These are phyloP conservation scores for Nesogale talazaci DNA, from an alignment of 2,113 vertebrate species.

Conservation along the genomic window DNA sequence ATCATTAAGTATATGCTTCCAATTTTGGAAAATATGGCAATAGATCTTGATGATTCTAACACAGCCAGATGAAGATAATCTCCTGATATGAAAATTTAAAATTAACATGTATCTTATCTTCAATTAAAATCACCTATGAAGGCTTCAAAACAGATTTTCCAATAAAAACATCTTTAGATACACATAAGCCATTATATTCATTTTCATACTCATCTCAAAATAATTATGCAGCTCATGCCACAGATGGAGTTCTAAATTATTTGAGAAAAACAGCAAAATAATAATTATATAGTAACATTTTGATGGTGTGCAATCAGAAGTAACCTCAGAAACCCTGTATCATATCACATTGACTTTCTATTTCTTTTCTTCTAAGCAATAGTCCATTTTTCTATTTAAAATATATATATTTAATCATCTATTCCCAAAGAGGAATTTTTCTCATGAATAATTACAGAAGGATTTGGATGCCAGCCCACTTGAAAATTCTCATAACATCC, in stretches of 20 bases:
- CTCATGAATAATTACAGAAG: neutral
- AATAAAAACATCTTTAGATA: slow-evolving; percentile 22
- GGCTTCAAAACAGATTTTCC: neutral
- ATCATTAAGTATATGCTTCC: neutral
- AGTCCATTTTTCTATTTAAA: neutral
- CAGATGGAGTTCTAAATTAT: neutral
- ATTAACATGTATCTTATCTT: slow-evolving; percentile 5
- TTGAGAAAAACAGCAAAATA: slow-evolving; percentile 32
- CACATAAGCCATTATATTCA: neutral
- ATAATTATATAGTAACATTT: slow-evolving; percentile 16
- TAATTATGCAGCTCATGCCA: neutral
- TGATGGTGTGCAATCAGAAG: neutral
- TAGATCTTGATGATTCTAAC: neutral
- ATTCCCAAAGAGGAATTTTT: slow-evolving; percentile 1
- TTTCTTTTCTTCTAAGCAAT: neutral
- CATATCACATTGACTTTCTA: neutral
- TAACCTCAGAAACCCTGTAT: slow-evolving; percentile 18
- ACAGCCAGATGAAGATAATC: neutral
- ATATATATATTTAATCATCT: neutral
- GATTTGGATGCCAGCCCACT: slow-evolving; percentile 47
- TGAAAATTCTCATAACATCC: slow-evolving; percentile 14
- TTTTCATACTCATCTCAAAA: neutral
- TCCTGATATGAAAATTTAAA: slow-evolving; percentile 35
- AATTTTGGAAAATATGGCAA: neutral
- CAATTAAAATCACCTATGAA: slow-evolving; percentile 22